Percentiles rank a stretch among this genome's conserved stretches.
These are phyloP conservation scores for Pica pica DNA, from an alignment of 2,113 vertebrate genomes.

Conservation along the genomic window DNA sequence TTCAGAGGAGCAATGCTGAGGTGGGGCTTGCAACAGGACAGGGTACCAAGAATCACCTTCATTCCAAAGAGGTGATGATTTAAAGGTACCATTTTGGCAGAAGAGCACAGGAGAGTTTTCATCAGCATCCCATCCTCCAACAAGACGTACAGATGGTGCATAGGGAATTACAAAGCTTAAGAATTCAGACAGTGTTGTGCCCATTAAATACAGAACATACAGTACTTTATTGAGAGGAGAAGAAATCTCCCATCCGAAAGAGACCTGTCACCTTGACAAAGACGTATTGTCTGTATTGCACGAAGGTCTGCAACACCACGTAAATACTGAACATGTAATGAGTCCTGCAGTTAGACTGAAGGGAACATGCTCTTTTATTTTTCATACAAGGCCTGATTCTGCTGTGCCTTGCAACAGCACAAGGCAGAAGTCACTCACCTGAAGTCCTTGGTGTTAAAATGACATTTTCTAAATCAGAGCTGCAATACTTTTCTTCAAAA, in stretches of 20 bases:
- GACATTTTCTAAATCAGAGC: background rate
- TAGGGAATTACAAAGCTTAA: background rate
- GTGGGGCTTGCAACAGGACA: background rate
- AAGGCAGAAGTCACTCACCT: background rate
- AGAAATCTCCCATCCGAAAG: background rate
- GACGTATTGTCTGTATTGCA: background rate
- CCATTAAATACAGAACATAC: background rate
- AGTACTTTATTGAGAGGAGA: background rate
- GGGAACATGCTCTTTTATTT: background rate
- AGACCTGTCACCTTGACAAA: background rate
- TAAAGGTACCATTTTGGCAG: slow-evolving; percentile 1
- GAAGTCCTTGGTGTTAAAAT: background rate
- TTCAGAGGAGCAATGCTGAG: background rate
- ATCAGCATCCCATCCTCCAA: background rate
- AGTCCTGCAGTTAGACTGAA: background rate
- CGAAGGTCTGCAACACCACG: background rate
- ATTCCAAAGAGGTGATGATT: background rate
- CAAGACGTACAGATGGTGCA: background rate
- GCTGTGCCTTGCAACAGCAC: background rate
- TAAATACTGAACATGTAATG: background rate
- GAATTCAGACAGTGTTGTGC: background rate
- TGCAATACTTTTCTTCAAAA: background rate
- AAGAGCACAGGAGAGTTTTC: background rate
- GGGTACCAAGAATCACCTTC: background rate
- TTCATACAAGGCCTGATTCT: background rate